Evolutionary conservation across 1,140 invertebrate species (phyloP), one percentile per base, ranked within the genome.

Genomic region (Trichonephila inaurata): DNA sequence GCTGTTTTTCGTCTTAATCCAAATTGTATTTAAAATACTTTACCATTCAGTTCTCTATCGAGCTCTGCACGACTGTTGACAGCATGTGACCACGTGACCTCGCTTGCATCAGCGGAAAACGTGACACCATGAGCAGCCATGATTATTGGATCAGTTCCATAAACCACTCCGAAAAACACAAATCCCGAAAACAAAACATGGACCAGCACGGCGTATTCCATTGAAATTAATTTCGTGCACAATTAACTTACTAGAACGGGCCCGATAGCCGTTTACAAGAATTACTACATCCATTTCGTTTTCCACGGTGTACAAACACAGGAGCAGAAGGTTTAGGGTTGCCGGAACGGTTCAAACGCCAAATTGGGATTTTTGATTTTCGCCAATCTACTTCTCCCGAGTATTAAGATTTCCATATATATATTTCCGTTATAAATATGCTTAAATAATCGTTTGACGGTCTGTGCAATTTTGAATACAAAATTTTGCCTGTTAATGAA

Each of bases 11-110:
- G 51, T 51, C 51, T 40, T 40, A 3, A 51, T 51, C 51, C 7
- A 12, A 51, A 51, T 10, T 10, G 3, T 51, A 2, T 51, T 51
- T 51, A 51, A 51, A 51, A 51, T 51, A 51, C 94, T 89, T 95
- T 95, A 97, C 97, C 95, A 66, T 95, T 94, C 69, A 98, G 95
- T 88, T 97, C 97, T 19, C 96, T 95, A 6, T 96, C 95, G 19
- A 98, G 95, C 64, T 96, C 95, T 0, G 95, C 95, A 94, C 96
- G 96, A 94, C 96, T 97, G 95, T 99, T 98, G 3, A 98, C 97
- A 4, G 97, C 97, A 96, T 98, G 98, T 4, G 97, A 97, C 98
- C 98, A 99, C 33, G 96, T 97, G 10, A 98, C 96, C 94, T 97
- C 97, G 3, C 97, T 97, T 77, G 98, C 95, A 95, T 98, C 98